Percentiles rank a stretch among this genome's conserved stretches.
Conservation (phyloP, 2,797 vertebrate genomes). For the Allobates femoralis region DNA sequence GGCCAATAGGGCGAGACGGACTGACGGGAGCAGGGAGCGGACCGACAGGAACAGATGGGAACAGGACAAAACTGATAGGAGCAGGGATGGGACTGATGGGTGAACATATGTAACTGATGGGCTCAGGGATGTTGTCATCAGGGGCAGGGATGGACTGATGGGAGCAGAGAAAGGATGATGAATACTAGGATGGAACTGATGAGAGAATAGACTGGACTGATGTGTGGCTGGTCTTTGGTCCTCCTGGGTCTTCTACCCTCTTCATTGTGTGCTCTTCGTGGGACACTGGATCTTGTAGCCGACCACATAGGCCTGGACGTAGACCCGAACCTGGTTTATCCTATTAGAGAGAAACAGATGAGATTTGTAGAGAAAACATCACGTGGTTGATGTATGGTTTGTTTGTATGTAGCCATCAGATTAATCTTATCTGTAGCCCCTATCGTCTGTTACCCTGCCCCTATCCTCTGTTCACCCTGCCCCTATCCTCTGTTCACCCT, state of each 20-base stretch:
- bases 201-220: not conserved
- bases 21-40: not conserved
- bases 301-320: slow-evolving; percentile 83
- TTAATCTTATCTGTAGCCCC: no score
- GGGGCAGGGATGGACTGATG: not conserved
- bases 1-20: not conserved
- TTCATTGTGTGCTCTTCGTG: not conserved
- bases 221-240: not conserved
- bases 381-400: no score
- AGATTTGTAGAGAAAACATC: not conserved
- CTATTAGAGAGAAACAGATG: slow-evolving; percentile 66
- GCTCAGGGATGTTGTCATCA: not conserved
- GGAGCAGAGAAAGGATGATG: not conserved
- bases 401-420: no score
- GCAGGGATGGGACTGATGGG: not conserved
- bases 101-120: not conserved
- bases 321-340: slow-evolving; percentile 84
- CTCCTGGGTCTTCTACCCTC: not conserved
- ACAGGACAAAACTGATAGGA: not conserved
- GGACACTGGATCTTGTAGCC: slow-evolving; percentile 84
- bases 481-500: no score
- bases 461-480: no score
- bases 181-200: not conserved
- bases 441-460: no score
- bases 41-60: not conserved